Percentiles rank a stretch among this genome's conserved stretches.
These are phyloP conservation scores for Wasmannia auropunctata DNA, from an alignment of 1,140 invertebrate genomes.

Conservation along the genomic window DNA sequence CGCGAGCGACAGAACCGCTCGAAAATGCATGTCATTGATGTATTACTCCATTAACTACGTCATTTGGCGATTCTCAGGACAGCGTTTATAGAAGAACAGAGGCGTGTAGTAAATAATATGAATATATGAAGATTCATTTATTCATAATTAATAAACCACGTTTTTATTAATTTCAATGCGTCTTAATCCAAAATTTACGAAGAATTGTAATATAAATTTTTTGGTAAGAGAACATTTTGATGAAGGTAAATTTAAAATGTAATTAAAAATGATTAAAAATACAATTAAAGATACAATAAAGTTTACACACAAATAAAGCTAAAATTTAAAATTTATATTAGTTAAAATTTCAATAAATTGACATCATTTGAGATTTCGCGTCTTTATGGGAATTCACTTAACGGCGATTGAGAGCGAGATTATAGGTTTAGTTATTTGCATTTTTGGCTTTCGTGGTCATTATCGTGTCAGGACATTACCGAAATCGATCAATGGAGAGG, in stretches of 20 bases:
- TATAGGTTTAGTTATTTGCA: neutral
- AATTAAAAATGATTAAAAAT: neutral
- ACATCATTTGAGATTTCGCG: neutral
- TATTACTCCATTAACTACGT: slow-evolving; percentile 24
- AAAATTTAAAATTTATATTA: neutral
- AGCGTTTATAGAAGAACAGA: neutral
- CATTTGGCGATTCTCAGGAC: neutral
- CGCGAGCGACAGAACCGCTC: neutral
- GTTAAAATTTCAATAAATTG: neutral
- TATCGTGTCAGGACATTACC: slow-evolving; percentile 53
- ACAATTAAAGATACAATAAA: neutral
- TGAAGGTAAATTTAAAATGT: neutral
- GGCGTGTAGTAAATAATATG: neutral
- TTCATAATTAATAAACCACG: neutral
- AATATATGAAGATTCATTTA: neutral
- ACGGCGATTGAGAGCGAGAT: neutral
- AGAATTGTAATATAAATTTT: neutral
- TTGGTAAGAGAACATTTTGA: neutral
- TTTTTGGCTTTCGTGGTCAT: slow-evolving; percentile 37
- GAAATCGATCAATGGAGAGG: slow-evolving; percentile 61
- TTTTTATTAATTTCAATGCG: neutral
- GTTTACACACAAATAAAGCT: neutral
- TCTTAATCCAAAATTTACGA: neutral
- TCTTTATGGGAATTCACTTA: neutral
- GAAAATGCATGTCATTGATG: slow-evolving; percentile 10